Evolutionary conservation across 2,113 vertebrate genomes (phyloP).

Genomic region (Gasterosteus aculeatus): DNA sequence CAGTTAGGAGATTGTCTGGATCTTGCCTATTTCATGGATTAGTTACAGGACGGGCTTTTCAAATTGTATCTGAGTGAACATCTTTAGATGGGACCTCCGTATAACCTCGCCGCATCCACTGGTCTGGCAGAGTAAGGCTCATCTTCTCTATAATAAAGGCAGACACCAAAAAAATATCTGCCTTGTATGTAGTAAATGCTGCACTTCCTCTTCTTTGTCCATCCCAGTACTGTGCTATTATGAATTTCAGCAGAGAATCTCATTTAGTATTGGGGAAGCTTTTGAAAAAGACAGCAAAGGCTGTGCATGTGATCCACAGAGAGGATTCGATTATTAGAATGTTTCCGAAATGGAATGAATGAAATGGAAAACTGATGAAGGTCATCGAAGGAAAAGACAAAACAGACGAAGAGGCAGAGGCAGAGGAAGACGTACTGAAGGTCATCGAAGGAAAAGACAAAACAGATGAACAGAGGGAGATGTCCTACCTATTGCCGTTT

Average conservation of each 20-base stretch:
- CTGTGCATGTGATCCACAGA: background rate
- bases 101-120: conserved; percentile 51
- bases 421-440: background rate
- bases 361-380: background rate
- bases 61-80: conserved; percentile 55
- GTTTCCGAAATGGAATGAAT: conserved; percentile 20
- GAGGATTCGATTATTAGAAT: conserved; percentile 30
- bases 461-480: background rate
- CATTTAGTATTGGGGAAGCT: conserved; percentile 26
- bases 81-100: conserved; percentile 49
- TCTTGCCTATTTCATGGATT: conserved; percentile 71
- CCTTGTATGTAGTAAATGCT: conserved; percentile 16
- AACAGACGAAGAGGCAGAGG: background rate
- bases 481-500: background rate
- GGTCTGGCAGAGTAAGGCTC: conserved; percentile 58
- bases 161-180: conserved; percentile 55
- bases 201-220: conserved; percentile 42
- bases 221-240: conserved; percentile 18
- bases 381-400: background rate
- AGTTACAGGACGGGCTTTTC: conserved; percentile 58
- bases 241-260: conserved; percentile 35
- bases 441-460: background rate
- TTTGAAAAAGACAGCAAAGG: conserved; percentile 30
- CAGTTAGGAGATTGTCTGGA: conserved; percentile 56
- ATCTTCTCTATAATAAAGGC: conserved; percentile 56